Evolutionary conservation across 2,888 invertebrate species (phyloP).

Genomic region (Brachypalpus laphriformis): DNA sequence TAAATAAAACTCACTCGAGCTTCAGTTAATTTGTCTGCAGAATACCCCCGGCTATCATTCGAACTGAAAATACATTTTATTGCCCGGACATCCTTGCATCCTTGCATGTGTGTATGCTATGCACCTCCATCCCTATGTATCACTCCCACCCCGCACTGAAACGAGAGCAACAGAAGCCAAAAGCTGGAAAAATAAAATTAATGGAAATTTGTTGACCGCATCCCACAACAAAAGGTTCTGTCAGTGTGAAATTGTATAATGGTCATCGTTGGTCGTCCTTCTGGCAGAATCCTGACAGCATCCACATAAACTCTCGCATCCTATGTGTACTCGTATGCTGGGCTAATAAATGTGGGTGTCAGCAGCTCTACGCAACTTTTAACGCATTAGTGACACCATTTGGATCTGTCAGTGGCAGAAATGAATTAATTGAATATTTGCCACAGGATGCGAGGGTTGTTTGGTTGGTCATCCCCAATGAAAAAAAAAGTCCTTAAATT

Average conservation of each 20-base stretch:
- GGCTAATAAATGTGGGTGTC: slow-evolving; percentile 67
- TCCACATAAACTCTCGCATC: slow-evolving; percentile 1
- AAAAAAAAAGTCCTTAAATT: slow-evolving; percentile 37
- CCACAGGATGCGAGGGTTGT: slow-evolving; percentile 44
- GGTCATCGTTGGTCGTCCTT: slow-evolving; percentile 51
- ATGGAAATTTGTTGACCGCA: slow-evolving; percentile 72
- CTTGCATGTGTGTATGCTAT: neutral
- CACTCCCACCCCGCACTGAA: neutral
- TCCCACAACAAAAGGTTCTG: slow-evolving; percentile 65
- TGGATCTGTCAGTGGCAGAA: slow-evolving; percentile 74
- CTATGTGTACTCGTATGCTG: slow-evolving; percentile 19
- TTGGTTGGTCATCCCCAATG: slow-evolving; percentile 26
- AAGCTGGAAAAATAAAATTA: slow-evolving; percentile 63
- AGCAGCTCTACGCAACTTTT: slow-evolving; percentile 65
- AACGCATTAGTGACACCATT: slow-evolving; percentile 75
- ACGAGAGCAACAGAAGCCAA: slow-evolving; percentile 30
- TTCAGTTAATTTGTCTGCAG: slow-evolving; percentile 28
- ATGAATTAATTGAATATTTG: slow-evolving; percentile 73
- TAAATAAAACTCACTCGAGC: slow-evolving; percentile 26
- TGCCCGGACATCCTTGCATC: slow-evolving; percentile 7
- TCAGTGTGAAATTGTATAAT: slow-evolving; percentile 71
- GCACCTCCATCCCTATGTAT: too few relatives aligned
- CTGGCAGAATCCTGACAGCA: neutral
- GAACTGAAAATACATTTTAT: slow-evolving; percentile 3
- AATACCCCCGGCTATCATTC: neutral